phyloP scores from a whole-genome alignment of 92 coral and sea anemone genomes.

The Chrysogorgia sp. region DNA sequence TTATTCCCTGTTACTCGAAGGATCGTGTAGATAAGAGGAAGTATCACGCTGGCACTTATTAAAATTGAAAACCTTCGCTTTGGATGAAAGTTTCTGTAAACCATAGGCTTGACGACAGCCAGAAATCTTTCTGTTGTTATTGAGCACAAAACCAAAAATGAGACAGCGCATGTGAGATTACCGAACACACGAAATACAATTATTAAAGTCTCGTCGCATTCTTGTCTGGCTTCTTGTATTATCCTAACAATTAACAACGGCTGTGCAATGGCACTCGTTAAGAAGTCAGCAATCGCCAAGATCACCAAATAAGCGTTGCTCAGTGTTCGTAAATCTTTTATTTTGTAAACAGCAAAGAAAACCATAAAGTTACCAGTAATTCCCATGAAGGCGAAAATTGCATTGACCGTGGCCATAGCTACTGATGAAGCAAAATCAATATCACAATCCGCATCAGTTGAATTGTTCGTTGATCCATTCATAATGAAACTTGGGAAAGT shows the following conservation, averaged over 20 bases:
- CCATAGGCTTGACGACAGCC: conserved; percentile 57
- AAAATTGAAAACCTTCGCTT: conserved; percentile 55
- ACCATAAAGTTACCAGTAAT: conserved; percentile 78
- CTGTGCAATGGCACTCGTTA: conserved; percentile 68
- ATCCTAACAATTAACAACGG: conserved; percentile 72
- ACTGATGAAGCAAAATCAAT: conserved; percentile 6
- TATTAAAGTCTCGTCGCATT: conserved; percentile 53
- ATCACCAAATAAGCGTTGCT: conserved; percentile 77
- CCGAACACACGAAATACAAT: conserved; percentile 75
- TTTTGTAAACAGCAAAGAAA: conserved; percentile 64
- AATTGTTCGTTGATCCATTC: conserved; percentile 10
- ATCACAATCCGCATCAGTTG: conserved; percentile 3
- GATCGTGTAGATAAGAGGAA: conserved; percentile 65
- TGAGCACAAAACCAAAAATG: conserved; percentile 62
- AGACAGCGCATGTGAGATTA: conserved; percentile 74
- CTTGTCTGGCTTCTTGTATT: conserved; percentile 45
- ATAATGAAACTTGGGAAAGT: too few species aligned
- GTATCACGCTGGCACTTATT: conserved; percentile 46
- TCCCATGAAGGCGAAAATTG: conserved; percentile 60
- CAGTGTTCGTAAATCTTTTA: conserved; percentile 52
- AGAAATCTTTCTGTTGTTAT: conserved; percentile 85
- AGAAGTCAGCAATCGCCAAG: conserved; percentile 79
- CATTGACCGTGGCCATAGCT: conserved; percentile 31
- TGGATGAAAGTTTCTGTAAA: conserved; percentile 72
- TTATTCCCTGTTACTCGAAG: conserved; percentile 67